Evolutionary conservation across 2,888 invertebrate species (phyloP).

Genomic region (Phengaris alcon): DNA sequence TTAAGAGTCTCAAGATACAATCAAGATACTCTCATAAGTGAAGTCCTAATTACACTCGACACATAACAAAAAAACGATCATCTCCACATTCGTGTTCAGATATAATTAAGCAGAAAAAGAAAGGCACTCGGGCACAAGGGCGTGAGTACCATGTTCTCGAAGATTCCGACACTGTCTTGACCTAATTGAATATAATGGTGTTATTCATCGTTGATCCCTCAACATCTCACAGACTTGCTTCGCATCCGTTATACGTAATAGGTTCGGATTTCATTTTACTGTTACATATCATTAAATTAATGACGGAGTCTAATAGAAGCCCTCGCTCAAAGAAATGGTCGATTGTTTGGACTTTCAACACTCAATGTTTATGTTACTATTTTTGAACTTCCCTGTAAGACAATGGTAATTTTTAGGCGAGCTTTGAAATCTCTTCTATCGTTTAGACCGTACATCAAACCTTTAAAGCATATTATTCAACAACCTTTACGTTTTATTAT

Average conservation of each 20-base stretch:
- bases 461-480: constrained; percentile 10
- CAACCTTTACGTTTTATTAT: background rate
- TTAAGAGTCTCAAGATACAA: background rate
- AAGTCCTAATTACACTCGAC: constrained; percentile 23
- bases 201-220: constrained; percentile 66
- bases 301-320: constrained; percentile 53
- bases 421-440: constrained; percentile 17
- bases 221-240: constrained; percentile 54
- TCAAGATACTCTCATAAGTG: background rate
- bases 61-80: constrained; percentile 46
- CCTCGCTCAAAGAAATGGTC: constrained; percentile 45
- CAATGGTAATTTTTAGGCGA: constrained; percentile 23
- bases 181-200: constrained; percentile 77
- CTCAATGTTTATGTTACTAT: constrained; percentile 40
- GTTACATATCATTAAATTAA: constrained; percentile 64
- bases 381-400: constrained; percentile 14
- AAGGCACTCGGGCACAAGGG: constrained; percentile 64
- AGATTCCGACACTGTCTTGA: constrained; percentile 69
- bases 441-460: constrained; percentile 11
- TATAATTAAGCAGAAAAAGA: constrained; percentile 71
- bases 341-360: constrained; percentile 45
- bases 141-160: constrained; percentile 73
- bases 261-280: constrained; percentile 54
- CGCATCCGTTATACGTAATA: constrained; percentile 41
- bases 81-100: constrained; percentile 58